Base-by-base conservation (phyloP, 1,140 invertebrate species). In the Drosophila micromelanica region DNA sequence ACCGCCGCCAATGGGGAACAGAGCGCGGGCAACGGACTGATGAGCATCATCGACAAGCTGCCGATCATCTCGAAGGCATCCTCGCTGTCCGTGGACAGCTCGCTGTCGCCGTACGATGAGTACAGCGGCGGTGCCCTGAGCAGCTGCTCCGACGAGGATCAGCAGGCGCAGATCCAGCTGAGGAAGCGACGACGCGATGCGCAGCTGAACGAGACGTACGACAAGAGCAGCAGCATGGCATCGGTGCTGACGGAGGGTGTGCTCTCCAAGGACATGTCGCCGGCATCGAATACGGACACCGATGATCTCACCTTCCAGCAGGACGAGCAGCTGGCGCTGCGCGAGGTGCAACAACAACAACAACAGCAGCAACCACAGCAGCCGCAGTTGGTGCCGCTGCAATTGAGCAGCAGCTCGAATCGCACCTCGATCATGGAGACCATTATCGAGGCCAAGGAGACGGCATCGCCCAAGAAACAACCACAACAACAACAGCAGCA, bases 1-100 rank as follows among this genome's bases (percentile, higher is more conserved):
- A 93, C 93, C 0, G 93, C 93, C 2, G 93, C 93, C 2, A 93
- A 94, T 68, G 92, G 93, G 68, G 92, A 65, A 13, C 68, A 55
- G n/a, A 5, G 27, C 1, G 7, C 37, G 2, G 73, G 67, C 1
- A 65, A 55, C 5, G 89, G 89, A 0, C 63, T 92, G 1, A 92
- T 92, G 90, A 92, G 89, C 75, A 92, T 92, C 52, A 90, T 92
- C 2, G 91, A 92, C 61, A 91, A 92, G 67, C 54, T 92, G 45
- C 90, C 90, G 3, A 77, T 92, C 5, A 91, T 91, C 9, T 91
- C 90, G 2, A 92, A 92, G 64, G 86, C 91, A 0, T 91, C 90
- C 0, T 91, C 87, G 1, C 62, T 92, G 9, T 92, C 90, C 2
- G 76, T 92, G 9, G 91, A 91, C 27, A 91, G 90, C 23, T 85